Evolutionary conservation across 2,797 vertebrate species (phyloP).

Genomic region (Microtus agrestis): DNA sequence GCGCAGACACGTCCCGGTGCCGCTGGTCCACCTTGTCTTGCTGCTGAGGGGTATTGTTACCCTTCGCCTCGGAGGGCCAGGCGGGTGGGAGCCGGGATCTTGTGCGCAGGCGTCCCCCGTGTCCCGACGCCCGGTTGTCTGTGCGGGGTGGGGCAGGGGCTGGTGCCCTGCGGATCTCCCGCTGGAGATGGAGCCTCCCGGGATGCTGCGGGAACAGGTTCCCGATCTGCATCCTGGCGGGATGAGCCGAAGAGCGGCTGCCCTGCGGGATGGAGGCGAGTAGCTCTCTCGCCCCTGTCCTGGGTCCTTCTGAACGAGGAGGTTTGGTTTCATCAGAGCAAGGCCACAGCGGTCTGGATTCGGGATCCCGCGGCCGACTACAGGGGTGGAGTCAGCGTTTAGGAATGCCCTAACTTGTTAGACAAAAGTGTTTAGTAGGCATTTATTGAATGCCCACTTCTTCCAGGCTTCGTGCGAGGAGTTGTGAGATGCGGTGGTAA

Average conservation of each 20-base stretch:
- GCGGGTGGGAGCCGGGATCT: slow-evolving; percentile 31
- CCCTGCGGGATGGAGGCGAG: not conserved
- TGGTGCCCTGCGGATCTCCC: not conserved
- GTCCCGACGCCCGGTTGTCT: slow-evolving; percentile 66
- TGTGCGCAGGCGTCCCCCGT: slow-evolving; percentile 76
- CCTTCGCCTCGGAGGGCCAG: not conserved
- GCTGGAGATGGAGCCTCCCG: not conserved
- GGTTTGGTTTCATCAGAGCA: slow-evolving; percentile 27
- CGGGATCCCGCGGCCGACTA: slow-evolving; percentile 5
- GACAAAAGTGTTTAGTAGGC: slow-evolving; percentile 21
- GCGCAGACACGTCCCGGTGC: not conserved
- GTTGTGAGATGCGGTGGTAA: not conserved
- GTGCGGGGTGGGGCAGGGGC: slow-evolving; percentile 51
- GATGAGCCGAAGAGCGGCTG: not conserved
- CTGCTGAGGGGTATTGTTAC: slow-evolving; percentile 71
- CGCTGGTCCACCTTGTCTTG: not conserved
- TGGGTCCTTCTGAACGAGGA: not conserved
- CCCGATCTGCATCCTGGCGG: not conserved
- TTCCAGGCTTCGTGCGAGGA: slow-evolving; percentile 22
- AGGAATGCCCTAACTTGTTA: slow-evolving; percentile 58
- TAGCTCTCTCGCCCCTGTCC: not conserved
- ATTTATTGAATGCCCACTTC: not conserved
- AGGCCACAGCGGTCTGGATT: slow-evolving; percentile 48
- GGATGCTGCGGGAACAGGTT: slow-evolving; percentile 53
- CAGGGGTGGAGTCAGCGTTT: slow-evolving; percentile 53